Evolutionary conservation across 2,888 invertebrate genomes (phyloP), one percentile per base, ranked within the genome.

Genomic region (Mylabris sibirica): DNA sequence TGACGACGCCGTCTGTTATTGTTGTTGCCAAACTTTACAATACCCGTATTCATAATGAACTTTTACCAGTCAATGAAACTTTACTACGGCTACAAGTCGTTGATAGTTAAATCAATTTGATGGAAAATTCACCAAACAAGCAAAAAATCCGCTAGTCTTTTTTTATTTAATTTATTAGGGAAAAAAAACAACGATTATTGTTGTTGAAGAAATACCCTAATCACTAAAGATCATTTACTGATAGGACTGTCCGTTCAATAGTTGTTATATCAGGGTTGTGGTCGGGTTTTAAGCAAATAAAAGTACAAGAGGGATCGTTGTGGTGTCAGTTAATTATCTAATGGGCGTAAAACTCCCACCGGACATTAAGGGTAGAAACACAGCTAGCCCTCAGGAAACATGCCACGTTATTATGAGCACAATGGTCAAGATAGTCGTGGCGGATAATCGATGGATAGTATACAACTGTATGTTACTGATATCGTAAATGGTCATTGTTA

Each of bases 281-380:
- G 53, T 24, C 9, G 53, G 53, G 20, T 53, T 53, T 24, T 53
- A 24, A 53, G 24, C 53, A 53, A 53, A 53, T 53, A 53, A 24
- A 53, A 53, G 53, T 53, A 24, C 53, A 53, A 53, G 24, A 24
- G 53, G 53, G 53, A 53, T 53, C 53, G 53, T 26, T 38, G 67
- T 67, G 69, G 68, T 69, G 71, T 71, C 73, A 72, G 74, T 72
- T 75, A 75, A 75, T 75, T 75, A 75, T 71, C 72, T 74, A 75
- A 74, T 74, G 75, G 72, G 72, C 70, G 74, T 72, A 67, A 73
- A 74, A 71, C 71, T 70, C 72, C 74, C 74, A 64, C 49, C 59
- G 70, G 70, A 67, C 59, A 24, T 61, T 30, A 34, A 24, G 57
- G 59, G 68, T 53, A 53, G 53, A 24, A 64, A 60, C 63, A 63